phyloP scores from a whole-genome alignment of 1,140 invertebrate genomes.

The Drosophila erecta region DNA sequence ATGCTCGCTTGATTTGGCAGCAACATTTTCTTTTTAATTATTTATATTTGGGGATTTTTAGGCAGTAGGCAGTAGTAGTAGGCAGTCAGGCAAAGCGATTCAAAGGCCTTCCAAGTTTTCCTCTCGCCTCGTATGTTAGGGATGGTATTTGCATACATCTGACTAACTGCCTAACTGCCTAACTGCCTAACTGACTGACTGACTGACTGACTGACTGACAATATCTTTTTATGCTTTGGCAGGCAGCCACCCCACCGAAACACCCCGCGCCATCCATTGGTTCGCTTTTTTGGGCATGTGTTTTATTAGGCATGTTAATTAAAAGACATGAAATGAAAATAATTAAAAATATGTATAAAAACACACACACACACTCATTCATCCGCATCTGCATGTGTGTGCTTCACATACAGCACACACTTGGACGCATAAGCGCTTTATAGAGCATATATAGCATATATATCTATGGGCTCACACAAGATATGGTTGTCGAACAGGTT shows the following conservation, averaged over 20 bases:
- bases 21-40: conserved; percentile 82
- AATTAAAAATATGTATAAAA: conserved; percentile 77
- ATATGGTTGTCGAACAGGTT: conserved; percentile 27
- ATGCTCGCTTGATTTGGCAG: conserved; percentile 79
- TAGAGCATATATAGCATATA: neutral
- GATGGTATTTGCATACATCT: conserved; percentile 77
- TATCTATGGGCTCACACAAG: neutral
- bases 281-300: conserved; percentile 65
- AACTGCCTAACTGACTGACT: conserved; percentile 36
- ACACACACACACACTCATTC: neutral
- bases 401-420: neutral
- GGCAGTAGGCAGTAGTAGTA: conserved; percentile 11
- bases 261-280: conserved; percentile 14
- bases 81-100: conserved; percentile 37
- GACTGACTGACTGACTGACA: conserved; percentile 51
- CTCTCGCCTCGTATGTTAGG: conserved; percentile 33
- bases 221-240: conserved; percentile 77
- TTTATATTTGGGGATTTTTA: conserved; percentile 83
- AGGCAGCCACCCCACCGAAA: conserved; percentile 10
- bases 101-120: conserved; percentile 61
- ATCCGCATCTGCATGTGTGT: neutral
- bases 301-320: conserved; percentile 84
- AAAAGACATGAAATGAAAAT: conserved; percentile 84
- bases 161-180: conserved; percentile 33
- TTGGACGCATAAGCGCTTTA: neutral